Conservation (phyloP, 2,113 vertebrate species). For the Gnathonemus longibarbis region DNA sequence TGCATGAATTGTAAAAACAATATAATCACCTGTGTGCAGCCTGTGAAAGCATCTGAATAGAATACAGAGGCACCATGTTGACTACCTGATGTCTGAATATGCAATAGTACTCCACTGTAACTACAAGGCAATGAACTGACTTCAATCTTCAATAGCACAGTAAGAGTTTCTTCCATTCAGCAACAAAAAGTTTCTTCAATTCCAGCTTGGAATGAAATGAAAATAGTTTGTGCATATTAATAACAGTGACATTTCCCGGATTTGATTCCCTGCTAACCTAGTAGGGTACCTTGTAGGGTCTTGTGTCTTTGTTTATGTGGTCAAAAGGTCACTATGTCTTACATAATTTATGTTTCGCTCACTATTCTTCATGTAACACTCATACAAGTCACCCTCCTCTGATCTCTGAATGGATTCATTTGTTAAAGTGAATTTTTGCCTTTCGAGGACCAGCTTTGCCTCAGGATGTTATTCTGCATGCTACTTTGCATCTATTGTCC, state of each 20-base stretch:
- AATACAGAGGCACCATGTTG: background rate
- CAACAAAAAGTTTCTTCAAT: background rate
- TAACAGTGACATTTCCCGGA: background rate
- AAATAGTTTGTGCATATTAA: background rate
- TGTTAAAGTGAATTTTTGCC: background rate
- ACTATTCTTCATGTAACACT: background rate
- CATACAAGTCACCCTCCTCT: background rate
- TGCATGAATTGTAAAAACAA: background rate
- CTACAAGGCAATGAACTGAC: background rate
- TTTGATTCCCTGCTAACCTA: background rate
- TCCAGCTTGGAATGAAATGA: background rate
- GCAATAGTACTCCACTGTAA: background rate
- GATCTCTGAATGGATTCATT: background rate
- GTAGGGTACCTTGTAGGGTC: background rate
- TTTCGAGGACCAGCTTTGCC: background rate
- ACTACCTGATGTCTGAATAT: background rate
- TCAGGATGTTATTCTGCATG: conserved; percentile 8
- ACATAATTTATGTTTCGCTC: background rate
- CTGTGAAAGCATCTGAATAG: background rate
- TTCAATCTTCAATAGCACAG: background rate
- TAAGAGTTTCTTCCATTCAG: background rate
- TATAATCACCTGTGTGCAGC: background rate
- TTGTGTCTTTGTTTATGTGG: background rate
- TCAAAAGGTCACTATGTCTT: background rate
- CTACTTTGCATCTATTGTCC: background rate